Conservation (phyloP, 2,113 vertebrate species). For the Strix aluco region DNA sequence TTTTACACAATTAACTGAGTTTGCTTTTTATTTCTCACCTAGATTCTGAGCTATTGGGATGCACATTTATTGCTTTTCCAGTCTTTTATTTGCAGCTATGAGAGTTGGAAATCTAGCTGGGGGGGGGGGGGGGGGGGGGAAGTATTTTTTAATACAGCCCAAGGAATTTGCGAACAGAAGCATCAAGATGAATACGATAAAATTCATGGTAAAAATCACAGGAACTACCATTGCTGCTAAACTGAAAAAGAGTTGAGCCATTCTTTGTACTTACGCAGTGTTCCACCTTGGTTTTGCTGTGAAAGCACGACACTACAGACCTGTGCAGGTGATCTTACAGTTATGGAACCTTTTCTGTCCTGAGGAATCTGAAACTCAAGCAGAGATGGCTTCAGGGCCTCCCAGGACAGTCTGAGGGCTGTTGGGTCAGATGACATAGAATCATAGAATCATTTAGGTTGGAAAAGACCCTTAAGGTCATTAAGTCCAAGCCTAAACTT, state of each 20-base stretch:
- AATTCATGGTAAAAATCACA: background rate
- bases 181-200: background rate
- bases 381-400: background rate
- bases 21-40: background rate
- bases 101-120: background rate
- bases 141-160: background rate
- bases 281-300: background rate
- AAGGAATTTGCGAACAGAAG: background rate
- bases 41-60: background rate
- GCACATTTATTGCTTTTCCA: background rate
- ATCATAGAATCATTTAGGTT: background rate
- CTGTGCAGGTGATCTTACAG: accelerated
- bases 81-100: background rate
- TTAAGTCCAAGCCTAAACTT: background rate
- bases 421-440: too few relatives aligned
- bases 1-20: background rate
- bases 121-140: too few relatives aligned
- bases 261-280: accelerated
- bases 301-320: background rate
- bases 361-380: background rate
- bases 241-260: background rate
- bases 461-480: background rate
- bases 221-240: background rate
- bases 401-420: background rate
- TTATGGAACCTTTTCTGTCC: background rate